Evolutionary conservation across 2,113 vertebrate genomes (phyloP), one percentile per base, ranked within the genome.

Genomic region (Dolichotis patagonum): DNA sequence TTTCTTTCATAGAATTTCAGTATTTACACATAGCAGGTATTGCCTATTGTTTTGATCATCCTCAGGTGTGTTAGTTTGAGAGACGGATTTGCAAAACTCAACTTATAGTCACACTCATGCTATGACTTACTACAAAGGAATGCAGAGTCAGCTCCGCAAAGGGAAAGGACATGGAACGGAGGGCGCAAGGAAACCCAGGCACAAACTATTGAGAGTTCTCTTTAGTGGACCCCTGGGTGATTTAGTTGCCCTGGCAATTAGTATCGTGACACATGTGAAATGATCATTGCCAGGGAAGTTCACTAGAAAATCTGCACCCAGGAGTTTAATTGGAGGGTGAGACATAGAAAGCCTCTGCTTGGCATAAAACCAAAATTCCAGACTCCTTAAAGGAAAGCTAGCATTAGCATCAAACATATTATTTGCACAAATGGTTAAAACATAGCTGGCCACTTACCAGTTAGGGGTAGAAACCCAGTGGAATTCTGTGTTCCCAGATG

Each of bases 351-450:
- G 20, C 14, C 32, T 95, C 65, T 88, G 58, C 24, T 82, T 32
- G n/a, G 52, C 71, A n/a, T 16, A 41, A 46, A 43, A 32, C 32
- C 24, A 67, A n/a, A 67, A 93, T 89, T 81, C 32, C 35, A 20
- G 49, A 52, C 28, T 35, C 20, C 26, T 11, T 58, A 54, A 83
- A 60, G 24, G 83, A 65, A 95, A 95, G 67, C 35, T 65, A 75
- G 62, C 89, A 41, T 49, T 84, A 90, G 13, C 49, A 41, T 80
- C 38, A 63, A 87, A 49, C 46, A 26, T 26, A 60, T 10, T 88
- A 41, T 93, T 95, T 89, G 62, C n/a, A 62, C 35, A 77, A 77
- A 86, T 46, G 93, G 26, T 85, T 75, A 65, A 69, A 83, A 32
- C 46, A 54, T 17, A 35, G n/a, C 38, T n/a, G 83, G 19, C 60